phyloP scores from a whole-genome alignment of 2,888 invertebrate genomes.

The Sicus ferrugineus region DNA sequence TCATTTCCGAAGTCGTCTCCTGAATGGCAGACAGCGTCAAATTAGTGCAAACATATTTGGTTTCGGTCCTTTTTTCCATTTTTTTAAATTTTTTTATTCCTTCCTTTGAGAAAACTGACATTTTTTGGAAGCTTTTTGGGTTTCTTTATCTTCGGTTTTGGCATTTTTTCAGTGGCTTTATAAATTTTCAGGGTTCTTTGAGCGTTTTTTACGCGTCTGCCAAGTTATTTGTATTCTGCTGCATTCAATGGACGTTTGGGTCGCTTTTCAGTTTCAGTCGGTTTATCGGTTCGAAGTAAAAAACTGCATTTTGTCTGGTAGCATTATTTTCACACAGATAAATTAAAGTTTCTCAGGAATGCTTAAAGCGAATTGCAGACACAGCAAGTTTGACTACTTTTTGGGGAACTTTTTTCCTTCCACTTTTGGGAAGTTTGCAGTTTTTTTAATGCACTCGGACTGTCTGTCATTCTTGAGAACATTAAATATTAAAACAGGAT shows the following conservation, averaged over 20 bases:
- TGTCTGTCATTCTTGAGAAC: no score
- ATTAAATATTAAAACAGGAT: no score
- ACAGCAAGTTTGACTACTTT: background rate
- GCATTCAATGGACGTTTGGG: background rate
- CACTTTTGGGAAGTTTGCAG: background rate
- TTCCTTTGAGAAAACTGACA: background rate
- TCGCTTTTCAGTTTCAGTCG: background rate
- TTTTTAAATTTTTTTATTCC: background rate
- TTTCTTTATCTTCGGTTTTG: no score
- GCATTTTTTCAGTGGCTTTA: background rate
- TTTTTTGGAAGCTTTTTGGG: constrained; percentile 6
- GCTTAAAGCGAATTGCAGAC: background rate
- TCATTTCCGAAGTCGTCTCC: background rate
- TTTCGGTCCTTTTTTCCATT: constrained; percentile 9
- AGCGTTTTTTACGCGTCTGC: no score
- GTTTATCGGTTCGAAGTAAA: background rate
- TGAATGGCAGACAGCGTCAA: background rate
- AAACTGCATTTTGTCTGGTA: constrained; percentile 1
- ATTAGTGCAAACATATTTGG: constrained; percentile 16
- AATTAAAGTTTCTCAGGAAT: background rate
- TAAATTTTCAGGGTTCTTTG: no score
- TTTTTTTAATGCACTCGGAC: no score
- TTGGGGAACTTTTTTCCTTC: background rate
- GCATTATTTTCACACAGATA: background rate
- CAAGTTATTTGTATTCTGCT: background rate